Percentiles rank a stretch among this genome's conserved stretches.
Conservation (phyloP, 2,888 invertebrate genomes). For the Notodonta ziczac region DNA sequence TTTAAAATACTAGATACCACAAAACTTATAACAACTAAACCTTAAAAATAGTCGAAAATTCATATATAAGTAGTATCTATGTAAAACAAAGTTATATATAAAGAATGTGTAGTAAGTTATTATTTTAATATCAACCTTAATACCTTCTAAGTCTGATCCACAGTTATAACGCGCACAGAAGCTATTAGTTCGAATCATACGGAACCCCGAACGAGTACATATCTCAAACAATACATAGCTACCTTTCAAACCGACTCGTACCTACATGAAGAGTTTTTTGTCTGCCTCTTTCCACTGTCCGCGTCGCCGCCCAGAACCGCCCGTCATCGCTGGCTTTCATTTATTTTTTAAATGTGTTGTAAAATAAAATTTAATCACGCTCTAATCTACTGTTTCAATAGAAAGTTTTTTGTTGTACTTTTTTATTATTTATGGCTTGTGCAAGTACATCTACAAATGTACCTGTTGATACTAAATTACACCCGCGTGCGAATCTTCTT, state of each 20-base stretch:
- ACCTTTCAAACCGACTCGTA: slow-evolving; percentile 49
- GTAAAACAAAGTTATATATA: too few relatives aligned
- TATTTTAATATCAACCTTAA: too few relatives aligned
- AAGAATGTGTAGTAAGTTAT: too few relatives aligned
- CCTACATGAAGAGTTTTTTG: slow-evolving; percentile 57
- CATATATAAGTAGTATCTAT: too few relatives aligned
- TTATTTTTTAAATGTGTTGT: slow-evolving; percentile 51
- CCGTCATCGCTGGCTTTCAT: slow-evolving; percentile 62
- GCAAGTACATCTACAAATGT: not conserved
- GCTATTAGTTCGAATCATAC: not conserved
- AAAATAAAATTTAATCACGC: slow-evolving; percentile 76
- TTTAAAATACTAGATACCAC: too few relatives aligned
- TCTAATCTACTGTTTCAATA: slow-evolving; percentile 78
- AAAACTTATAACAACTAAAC: too few relatives aligned
- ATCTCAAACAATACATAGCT: slow-evolving; percentile 39
- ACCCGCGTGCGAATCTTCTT: too few relatives aligned
- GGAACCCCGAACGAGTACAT: slow-evolving; percentile 26
- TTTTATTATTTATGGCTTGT: not conserved
- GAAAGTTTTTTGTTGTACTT: slow-evolving; percentile 53
- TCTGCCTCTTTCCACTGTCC: slow-evolving; percentile 55
- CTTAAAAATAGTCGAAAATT: too few relatives aligned
- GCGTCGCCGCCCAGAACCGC: slow-evolving; percentile 61
- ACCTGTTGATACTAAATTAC: too few relatives aligned
- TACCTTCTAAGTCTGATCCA: too few relatives aligned
- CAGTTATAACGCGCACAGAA: not conserved